Base-by-base conservation (phyloP, 2,888 invertebrate species). In the Priocnemis perturbator region DNA sequence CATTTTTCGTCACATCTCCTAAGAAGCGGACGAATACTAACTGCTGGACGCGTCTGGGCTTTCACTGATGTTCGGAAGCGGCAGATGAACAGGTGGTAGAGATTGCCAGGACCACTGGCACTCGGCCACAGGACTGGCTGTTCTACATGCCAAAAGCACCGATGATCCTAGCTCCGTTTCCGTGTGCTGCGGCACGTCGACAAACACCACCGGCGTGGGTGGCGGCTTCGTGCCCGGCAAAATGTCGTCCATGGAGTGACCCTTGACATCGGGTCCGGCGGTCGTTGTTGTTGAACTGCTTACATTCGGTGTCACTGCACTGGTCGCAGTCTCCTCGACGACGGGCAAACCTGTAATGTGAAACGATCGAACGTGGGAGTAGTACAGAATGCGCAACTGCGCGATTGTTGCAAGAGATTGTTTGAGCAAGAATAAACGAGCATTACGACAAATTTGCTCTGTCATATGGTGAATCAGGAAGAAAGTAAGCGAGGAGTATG, bases 51-150 rank as follows among this genome's bases (percentile, higher is more conserved):
- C 56, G n/a, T 73, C 30, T 17, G 71, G 67, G 67, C 63, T 78
- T 61, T 85, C 84, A 56, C 78, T 86, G 71, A 81, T 81, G 65
- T 87, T 82, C 65, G 88, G 88, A 75, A 84, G 80, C 53, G 88
- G 88, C 58, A 88, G 76, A 66, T 86, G 83, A 48, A 83, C 79
- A 15, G 88, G 88, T 0, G 87, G 85, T 30, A 87, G 71, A 20
- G 88, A 83, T 37, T 83, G 84, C 88, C 88, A 89, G 66, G 87
- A 88, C 89, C 89, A 89, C 63, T 85, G 87, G 65, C 89, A 89
- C 59, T 89, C 88, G 47, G 76, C 77, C 23, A 88, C 87, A 60
- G 88, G 83, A 73, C 78, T 80, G 47, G 81, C 79, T 11, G 87
- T 86, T 64, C 85, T 79, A 73, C 89, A 89, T 56, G 85, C 81